Conservation (phyloP, 1,140 invertebrate species). For the Subanguina moxae region DNA sequence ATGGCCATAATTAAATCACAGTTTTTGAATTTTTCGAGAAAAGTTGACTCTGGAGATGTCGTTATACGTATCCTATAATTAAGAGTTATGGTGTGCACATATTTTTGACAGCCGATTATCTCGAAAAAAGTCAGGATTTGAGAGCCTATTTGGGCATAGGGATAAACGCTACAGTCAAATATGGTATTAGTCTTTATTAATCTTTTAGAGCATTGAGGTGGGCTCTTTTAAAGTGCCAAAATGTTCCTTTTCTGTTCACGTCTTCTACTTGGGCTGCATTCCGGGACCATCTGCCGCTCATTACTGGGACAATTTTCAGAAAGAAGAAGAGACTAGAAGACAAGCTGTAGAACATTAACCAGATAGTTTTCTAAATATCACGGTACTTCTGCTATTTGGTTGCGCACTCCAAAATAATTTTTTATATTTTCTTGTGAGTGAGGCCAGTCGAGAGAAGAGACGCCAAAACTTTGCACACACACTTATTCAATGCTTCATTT, state of each 20-base stretch:
- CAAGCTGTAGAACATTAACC: no score
- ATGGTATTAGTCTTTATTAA: background rate
- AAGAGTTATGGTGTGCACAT: no score
- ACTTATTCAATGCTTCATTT: no score
- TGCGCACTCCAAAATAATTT: no score
- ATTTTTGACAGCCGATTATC: background rate
- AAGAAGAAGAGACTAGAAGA: conserved; percentile 3
- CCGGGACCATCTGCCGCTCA: conserved; percentile 2
- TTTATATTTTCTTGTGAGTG: no score
- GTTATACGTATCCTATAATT: background rate
- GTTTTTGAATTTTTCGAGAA: background rate
- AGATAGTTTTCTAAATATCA: no score
- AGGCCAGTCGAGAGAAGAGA: no score
- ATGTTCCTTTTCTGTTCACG: conserved; percentile 12
- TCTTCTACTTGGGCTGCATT: conserved; percentile 11
- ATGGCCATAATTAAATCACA: no score
- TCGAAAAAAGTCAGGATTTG: background rate
- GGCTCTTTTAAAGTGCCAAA: conserved; percentile 8
- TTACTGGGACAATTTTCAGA: conserved; percentile 24
- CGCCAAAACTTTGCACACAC: no score
- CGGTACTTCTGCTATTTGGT: no score
- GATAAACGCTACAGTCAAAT: no score
- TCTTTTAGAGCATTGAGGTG: conserved; percentile 18
- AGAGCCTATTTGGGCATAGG: background rate
- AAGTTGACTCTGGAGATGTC: background rate